Conservation (phyloP, 1,140 invertebrate species). For the Pomacea maculata region DNA sequence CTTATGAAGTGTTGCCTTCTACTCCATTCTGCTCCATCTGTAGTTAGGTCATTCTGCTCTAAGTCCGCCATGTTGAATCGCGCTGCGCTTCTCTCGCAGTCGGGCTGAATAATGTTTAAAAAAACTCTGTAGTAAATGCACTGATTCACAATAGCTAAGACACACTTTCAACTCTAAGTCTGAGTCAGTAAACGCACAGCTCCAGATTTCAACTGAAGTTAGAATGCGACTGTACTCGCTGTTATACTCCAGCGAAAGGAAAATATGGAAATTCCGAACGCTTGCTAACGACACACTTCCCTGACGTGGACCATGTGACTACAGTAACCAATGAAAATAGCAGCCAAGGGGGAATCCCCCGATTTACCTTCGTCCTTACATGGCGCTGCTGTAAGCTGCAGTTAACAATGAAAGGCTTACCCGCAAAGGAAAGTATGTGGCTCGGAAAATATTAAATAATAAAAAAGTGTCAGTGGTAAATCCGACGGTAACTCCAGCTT, state of each 20-base stretch:
- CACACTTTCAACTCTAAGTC: not conserved
- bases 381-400: not conserved
- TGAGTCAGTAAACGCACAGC: not conserved
- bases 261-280: not conserved
- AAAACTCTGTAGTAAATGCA: not conserved
- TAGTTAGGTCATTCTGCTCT: constrained; percentile 4
- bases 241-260: not conserved
- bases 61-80: constrained; percentile 25
- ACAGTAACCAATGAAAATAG: constrained; percentile 4
- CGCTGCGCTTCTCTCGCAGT: not conserved
- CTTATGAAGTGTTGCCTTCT: not conserved
- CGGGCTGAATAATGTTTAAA: not conserved
- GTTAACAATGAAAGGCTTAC: not conserved
- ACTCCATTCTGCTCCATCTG: constrained; percentile 1
- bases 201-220: not conserved
- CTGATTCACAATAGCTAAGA: not conserved
- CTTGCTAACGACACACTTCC: not conserved
- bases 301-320: constrained; percentile 4
- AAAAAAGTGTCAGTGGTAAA: not conserved
- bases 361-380: not conserved
- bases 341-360: constrained; percentile 15
- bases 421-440: not conserved
- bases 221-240: too few relatives aligned
- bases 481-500: not conserved
- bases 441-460: not conserved